These are phyloP conservation scores for Staurois parvus DNA, from an alignment of 2,797 vertebrate species.

Conservation along the genomic window DNA sequence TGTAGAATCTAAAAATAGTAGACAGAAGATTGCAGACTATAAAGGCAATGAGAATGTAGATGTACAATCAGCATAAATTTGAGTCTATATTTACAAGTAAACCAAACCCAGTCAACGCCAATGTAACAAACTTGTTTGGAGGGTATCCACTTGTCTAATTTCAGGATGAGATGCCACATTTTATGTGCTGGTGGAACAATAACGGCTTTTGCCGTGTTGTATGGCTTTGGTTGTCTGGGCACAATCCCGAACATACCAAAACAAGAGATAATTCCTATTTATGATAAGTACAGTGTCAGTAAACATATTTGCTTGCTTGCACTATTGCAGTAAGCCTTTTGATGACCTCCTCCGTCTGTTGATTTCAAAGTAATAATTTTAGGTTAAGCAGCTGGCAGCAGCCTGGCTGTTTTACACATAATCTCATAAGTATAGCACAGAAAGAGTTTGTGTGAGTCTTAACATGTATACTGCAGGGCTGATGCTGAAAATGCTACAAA, in stretches of 20 bases:
- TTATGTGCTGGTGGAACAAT: conserved; percentile 2
- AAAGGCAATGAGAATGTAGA: not conserved
- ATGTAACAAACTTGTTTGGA: conserved; percentile 51
- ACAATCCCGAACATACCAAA: conserved; percentile 22
- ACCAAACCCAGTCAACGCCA: conserved; percentile 15
- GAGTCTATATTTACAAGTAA: conserved; percentile 41
- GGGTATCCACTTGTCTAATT: conserved; percentile 17
- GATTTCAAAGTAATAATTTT: conserved; percentile 39
- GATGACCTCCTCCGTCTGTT: conserved; percentile 22
- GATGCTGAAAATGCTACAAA: conserved; percentile 10
- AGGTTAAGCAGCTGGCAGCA: conserved; percentile 16
- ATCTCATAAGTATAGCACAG: conserved; percentile 48
- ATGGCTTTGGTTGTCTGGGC: conserved; percentile 32
- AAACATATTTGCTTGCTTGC: conserved; percentile 26
- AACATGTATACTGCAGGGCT: conserved; percentile 34
- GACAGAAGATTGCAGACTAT: conserved; percentile 30
- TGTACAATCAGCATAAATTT: conserved; percentile 22
- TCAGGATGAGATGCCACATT: conserved; percentile 29
- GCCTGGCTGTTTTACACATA: conserved; percentile 30
- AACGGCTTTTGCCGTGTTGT: not conserved
- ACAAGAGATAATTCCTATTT: conserved; percentile 31
- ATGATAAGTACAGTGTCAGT: conserved; percentile 38
- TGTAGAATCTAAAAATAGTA: conserved; percentile 29
- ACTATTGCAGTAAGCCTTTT: conserved; percentile 27
- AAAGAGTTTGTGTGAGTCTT: conserved; percentile 28